Evolutionary conservation across 2,888 invertebrate genomes (phyloP), one percentile per base, ranked within the genome.

Genomic region (Boloria euphrosyne): DNA sequence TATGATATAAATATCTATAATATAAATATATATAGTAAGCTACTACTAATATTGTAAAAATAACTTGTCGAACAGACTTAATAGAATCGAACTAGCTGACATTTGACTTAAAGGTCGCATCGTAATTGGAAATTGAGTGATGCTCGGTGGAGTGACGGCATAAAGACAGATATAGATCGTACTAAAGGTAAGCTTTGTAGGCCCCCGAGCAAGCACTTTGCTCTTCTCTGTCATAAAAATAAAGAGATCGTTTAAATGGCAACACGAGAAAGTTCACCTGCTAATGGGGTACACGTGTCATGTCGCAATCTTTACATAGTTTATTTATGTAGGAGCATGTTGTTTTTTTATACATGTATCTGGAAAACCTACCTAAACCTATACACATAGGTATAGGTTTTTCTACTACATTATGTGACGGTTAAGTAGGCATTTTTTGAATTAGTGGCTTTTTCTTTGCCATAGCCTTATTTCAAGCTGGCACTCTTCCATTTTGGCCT

Each of bases 401-500:
- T 0, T 6, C n/a, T 16, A 16, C 22, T 18, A 5, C n/a, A 55
- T 31, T 31, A 31, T 31, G 31, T 31, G 31, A 5, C 6, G 7
- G 10, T 38, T 2, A 38, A 38, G 31, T 38, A 10, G 7, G 7
- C 7, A 10, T 10, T 38, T 31, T 38, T 10, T 38, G 10, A 38
- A 10, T 10, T 2, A 10, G 7, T 31, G 27, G 27, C 10, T 46
- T 46, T 27, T 46, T n/a, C 46, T 46, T 1, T 27, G 46, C n/a
- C 16, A 22, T 55, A 51, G n/a, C 27, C 51, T 62, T 62, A 58
- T 68, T 62, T 52, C 52, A 18, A 78, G 79, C 76, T 75, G 87
- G 86, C 86, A 67, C 44, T 1, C 52, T 65, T 85, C 85, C 87
- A 86, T 75, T 70, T 51, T 38, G 69, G 70, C 69, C 69, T 70